phyloP scores from a whole-genome alignment of 2,113 vertebrate genomes.

The Zosterops japonicus region DNA sequence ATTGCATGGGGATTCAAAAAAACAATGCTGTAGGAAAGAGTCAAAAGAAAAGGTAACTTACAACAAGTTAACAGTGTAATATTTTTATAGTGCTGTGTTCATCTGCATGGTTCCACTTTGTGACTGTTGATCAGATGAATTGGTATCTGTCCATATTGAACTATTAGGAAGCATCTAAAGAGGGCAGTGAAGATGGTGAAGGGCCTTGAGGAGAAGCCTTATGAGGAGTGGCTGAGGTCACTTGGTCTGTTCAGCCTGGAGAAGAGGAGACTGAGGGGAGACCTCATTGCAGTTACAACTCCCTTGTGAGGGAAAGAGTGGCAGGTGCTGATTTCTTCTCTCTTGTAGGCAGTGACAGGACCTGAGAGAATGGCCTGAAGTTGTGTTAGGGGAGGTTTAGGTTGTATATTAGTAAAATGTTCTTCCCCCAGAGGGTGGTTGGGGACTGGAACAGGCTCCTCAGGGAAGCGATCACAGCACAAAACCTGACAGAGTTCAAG shows the following conservation, averaged over 20 bases:
- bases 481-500: not conserved
- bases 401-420: not conserved
- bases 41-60: not conserved
- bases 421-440: not conserved
- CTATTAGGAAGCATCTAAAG: not conserved
- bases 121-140: not conserved
- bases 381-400: not conserved
- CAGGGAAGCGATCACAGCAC: too few species aligned
- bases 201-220: fast-evolving
- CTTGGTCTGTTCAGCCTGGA: not conserved
- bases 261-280: not conserved
- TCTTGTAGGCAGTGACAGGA: not conserved
- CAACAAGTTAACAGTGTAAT: not conserved
- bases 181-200: not conserved
- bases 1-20: not conserved
- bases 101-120: not conserved
- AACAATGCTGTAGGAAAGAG: not conserved
- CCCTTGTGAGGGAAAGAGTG: fast-evolving
- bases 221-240: too few species aligned
- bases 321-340: not conserved
- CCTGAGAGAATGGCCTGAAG: fast-evolving
- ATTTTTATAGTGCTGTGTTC: not conserved
- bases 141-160: not conserved
- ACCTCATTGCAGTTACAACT: fast-evolving
- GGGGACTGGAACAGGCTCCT: not conserved